These are phyloP conservation scores for Lophochroa leadbeateri DNA, from an alignment of 2,113 vertebrate genomes.

Conservation along the genomic window DNA sequence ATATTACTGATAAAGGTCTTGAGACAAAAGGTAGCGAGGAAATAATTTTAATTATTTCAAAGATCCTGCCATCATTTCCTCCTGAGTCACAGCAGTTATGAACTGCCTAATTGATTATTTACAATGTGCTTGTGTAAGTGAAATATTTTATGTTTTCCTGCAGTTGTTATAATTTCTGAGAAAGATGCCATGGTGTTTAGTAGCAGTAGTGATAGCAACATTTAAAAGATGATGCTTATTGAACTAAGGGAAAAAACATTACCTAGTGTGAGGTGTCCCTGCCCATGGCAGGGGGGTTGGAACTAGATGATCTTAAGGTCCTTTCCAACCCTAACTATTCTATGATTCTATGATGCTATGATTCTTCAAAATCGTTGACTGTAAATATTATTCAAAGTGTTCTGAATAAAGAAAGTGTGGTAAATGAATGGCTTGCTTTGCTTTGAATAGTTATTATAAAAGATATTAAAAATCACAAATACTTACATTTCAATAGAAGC, in stretches of 20 bases:
- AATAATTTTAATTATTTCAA: background rate
- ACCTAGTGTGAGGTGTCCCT: too few relatives aligned
- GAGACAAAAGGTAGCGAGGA: background rate
- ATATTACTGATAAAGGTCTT: background rate
- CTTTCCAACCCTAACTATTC: too few relatives aligned
- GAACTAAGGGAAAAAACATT: background rate
- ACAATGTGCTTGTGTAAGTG: background rate
- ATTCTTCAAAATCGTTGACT: conserved; percentile 16
- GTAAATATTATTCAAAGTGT: conserved; percentile 43
- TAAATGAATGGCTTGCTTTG: conserved; percentile 30
- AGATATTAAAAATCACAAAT: conserved; percentile 14
- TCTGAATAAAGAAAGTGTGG: conserved; percentile 6
- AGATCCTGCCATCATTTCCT: background rate
- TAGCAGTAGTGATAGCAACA: background rate
- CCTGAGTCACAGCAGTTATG: background rate
- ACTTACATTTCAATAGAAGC: conserved; percentile 27
- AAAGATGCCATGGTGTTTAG: background rate
- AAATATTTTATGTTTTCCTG: conserved; percentile 32
- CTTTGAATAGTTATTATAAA: conserved; percentile 25
- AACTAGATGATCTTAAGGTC: too few relatives aligned
- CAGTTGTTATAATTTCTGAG: conserved; percentile 54
- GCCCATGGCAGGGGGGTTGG: too few relatives aligned
- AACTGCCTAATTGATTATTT: background rate
- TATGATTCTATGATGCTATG: too few relatives aligned
- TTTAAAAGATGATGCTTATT: background rate